Percentiles rank a stretch among this genome's conserved stretches.
Evolutionary conservation across 2,888 invertebrate species (phyloP).

Genomic region (Acanthosoma haemorrhoidale): DNA sequence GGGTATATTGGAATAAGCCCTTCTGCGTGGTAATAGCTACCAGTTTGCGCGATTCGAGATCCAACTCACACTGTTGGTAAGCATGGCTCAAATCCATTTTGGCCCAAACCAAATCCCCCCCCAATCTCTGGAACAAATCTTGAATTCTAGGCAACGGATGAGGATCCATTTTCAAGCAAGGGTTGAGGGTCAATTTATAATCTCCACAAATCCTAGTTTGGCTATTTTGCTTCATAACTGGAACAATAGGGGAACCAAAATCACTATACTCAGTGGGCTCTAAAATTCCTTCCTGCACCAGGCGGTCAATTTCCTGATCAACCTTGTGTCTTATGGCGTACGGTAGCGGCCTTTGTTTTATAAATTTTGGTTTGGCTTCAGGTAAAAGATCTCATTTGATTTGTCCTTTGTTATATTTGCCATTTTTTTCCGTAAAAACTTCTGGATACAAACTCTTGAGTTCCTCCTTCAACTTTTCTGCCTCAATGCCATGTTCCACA

Average conservation of each 20-base stretch:
- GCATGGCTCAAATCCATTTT: background rate
- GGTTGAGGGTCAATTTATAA: background rate
- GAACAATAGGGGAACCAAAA: background rate
- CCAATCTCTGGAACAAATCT: background rate
- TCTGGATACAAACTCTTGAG: background rate
- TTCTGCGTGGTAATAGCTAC: background rate
- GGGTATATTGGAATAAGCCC: background rate
- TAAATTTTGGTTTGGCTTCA: background rate
- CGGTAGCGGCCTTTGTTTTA: background rate
- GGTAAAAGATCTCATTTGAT: background rate
- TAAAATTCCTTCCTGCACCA: slow-evolving; percentile 7
- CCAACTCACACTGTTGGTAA: background rate
- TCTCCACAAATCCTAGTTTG: background rate
- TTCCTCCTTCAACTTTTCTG: background rate
- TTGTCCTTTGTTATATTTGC: background rate
- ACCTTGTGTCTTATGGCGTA: background rate
- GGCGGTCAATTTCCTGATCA: background rate
- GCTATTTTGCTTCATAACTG: background rate
- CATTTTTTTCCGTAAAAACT: background rate
- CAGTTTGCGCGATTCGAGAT: background rate
- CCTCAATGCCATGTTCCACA: too few relatives aligned
- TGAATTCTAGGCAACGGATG: background rate
- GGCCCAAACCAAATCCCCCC: background rate
- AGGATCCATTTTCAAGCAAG: background rate
- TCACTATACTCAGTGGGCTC: background rate